Conservation (phyloP, 2,797 vertebrate species). For the Pangasius macronema region DNA sequence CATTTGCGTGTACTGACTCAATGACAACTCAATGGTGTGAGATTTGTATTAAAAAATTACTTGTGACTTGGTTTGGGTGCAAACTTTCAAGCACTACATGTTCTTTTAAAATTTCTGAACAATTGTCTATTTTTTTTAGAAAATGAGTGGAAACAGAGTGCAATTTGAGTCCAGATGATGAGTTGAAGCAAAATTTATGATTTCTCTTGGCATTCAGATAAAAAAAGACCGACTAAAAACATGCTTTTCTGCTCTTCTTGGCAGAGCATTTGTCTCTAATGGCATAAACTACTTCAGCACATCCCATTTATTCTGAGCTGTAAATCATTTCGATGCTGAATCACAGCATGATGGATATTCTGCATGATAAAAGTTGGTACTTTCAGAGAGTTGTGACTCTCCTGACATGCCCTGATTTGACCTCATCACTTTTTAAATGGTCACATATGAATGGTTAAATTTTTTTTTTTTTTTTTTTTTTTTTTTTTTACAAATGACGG, state of each 20-base stretch:
- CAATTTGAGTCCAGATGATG: background rate
- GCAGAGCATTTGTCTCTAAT: conserved; percentile 17
- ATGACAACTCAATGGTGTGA: background rate
- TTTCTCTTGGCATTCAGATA: background rate
- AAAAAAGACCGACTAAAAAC: conserved; percentile 1
- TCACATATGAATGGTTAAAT: background rate
- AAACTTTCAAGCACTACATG: no score
- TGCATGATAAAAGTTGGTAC: background rate
- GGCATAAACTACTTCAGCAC: conserved; percentile 12
- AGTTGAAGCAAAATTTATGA: background rate
- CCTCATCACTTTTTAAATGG: background rate
- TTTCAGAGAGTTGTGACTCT: background rate
- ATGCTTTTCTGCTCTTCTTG: conserved; percentile 7
- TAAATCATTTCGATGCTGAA: conserved; percentile 26
- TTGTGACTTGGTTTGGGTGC: background rate
- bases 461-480: background rate
- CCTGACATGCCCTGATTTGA: background rate
- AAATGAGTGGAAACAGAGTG: background rate
- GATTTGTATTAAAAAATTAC: background rate
- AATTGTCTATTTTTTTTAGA: background rate
- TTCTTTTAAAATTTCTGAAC: background rate
- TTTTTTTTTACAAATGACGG: background rate
- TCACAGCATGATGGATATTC: conserved; percentile 13
- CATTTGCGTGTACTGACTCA: background rate
- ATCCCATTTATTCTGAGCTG: conserved; percentile 17